A percentile compares a stretch with the other conserved stretches of the same genome.
These are phyloP conservation scores for Galerucella nymphaeae DNA, from an alignment of 2,888 invertebrate genomes.

Conservation along the genomic window DNA sequence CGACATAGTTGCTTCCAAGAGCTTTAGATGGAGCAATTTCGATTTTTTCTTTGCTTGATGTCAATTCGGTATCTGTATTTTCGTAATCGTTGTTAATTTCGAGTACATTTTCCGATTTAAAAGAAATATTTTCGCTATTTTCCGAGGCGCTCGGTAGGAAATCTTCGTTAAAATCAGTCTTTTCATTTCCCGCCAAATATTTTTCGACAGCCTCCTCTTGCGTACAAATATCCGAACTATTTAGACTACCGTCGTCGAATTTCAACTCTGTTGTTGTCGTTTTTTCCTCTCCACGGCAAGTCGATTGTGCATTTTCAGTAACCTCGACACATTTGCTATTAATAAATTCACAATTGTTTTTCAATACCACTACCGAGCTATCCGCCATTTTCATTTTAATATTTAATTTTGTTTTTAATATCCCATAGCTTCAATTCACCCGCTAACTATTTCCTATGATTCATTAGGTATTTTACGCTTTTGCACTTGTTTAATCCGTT, in stretches of 20 bases:
- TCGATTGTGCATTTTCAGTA: slow-evolving; percentile 33
- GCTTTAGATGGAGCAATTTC: slow-evolving; percentile 17
- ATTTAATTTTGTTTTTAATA: slow-evolving; percentile 17
- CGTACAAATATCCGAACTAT: slow-evolving; percentile 50
- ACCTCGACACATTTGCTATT: slow-evolving; percentile 54
- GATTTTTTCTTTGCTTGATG: background rate
- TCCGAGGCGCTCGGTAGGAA: slow-evolving; percentile 43
- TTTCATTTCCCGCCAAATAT: slow-evolving; percentile 60
- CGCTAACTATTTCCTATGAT: slow-evolving; percentile 3
- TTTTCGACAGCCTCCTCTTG: slow-evolving; percentile 59
- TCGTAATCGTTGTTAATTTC: slow-evolving; percentile 43
- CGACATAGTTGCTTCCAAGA: slow-evolving; percentile 37
- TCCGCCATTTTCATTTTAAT: slow-evolving; percentile 55
- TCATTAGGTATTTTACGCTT: slow-evolving; percentile 18
- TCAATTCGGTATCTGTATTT: slow-evolving; percentile 13
- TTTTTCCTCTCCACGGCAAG: slow-evolving; percentile 39
- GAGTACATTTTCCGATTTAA: slow-evolving; percentile 40
- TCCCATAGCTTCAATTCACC: slow-evolving; percentile 28
- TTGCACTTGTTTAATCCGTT: slow-evolving; percentile 10
- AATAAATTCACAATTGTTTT: slow-evolving; percentile 53
- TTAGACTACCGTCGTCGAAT: slow-evolving; percentile 40
- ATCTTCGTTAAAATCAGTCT: slow-evolving; percentile 52
- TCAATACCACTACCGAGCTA: slow-evolving; percentile 51
- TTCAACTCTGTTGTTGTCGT: slow-evolving; percentile 42
- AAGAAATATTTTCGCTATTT: slow-evolving; percentile 47